Conservation (phyloP, 2,113 vertebrate genomes). For the Corythornis madagascariensis region DNA sequence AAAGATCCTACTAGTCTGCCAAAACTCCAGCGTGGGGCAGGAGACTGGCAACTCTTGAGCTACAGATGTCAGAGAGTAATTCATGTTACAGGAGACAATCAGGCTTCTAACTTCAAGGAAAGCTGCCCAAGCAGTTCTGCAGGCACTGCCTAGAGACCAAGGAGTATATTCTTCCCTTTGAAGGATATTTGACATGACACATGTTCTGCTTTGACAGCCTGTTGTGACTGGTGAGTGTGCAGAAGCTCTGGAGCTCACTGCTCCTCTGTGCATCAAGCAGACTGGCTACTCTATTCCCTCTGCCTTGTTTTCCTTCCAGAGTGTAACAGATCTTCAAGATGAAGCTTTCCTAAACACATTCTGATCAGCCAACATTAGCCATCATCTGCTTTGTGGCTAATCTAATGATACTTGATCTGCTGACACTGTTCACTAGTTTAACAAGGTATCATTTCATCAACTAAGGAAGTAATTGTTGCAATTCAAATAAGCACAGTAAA, state of each 20-base stretch:
- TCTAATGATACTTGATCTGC: slow-evolving; percentile 41
- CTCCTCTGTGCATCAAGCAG: neutral
- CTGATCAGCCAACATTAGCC: neutral
- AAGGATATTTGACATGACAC: neutral
- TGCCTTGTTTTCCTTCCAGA: neutral
- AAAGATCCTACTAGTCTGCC: slow-evolving; percentile 4
- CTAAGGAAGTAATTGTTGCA: slow-evolving; percentile 27
- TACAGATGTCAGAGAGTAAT: neutral
- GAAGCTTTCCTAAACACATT: neutral
- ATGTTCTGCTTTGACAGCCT: neutral
- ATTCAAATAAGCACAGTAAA: slow-evolving; percentile 37
- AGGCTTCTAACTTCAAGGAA: neutral
- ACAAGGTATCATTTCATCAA: slow-evolving; percentile 41
- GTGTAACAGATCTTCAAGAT: neutral
- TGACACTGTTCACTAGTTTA: slow-evolving; percentile 35
- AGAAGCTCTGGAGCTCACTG: neutral
- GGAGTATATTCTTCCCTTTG: neutral
- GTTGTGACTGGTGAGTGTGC: neutral
- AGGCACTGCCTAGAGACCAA: neutral
- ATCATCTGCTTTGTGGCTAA: slow-evolving; percentile 2
- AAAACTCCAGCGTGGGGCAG: neutral
- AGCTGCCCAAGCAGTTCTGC: neutral
- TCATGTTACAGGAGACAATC: neutral
- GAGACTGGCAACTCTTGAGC: neutral
- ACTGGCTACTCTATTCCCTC: neutral